Evolutionary conservation across 2,113 vertebrate species (phyloP).

Genomic region (Ovis canadensis): DNA sequence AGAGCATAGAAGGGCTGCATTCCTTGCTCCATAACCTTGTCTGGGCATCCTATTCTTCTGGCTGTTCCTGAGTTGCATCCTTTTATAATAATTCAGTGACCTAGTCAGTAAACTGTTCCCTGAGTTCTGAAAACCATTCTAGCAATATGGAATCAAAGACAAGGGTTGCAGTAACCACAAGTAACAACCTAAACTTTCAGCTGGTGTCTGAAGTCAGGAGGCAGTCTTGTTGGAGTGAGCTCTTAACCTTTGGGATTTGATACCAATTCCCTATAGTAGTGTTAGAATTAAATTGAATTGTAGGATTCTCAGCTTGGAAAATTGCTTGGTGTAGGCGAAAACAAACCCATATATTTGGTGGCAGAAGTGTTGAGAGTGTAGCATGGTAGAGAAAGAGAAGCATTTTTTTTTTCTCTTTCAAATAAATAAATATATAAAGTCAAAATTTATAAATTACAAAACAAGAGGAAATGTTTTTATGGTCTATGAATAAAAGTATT

Average conservation of each 20-base stretch:
- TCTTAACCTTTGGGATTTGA: neutral
- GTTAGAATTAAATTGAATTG: neutral
- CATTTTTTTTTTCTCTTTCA: neutral
- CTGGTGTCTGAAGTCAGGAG: neutral
- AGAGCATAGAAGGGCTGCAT: neutral
- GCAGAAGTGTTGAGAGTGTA: neutral
- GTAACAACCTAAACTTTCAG: neutral
- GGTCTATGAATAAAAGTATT: neutral
- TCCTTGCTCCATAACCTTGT: neutral
- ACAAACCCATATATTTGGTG: neutral
- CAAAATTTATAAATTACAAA: neutral
- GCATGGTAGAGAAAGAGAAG: neutral
- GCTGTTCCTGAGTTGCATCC: neutral
- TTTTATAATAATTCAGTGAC: neutral
- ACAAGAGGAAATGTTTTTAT: neutral
- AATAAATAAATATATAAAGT: neutral
- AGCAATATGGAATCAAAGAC: neutral
- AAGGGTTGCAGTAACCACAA: neutral
- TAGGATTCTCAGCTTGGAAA: neutral
- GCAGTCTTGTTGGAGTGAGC: neutral
- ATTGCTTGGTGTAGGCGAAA: neutral
- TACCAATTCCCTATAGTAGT: neutral
- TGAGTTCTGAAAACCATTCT: neutral
- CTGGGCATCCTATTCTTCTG: neutral
- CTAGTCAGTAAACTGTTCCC: neutral